A percentile compares a stretch with the other conserved stretches of the same genome.
phyloP scores from a whole-genome alignment of 2,888 invertebrate genomes.

The Cerastoderma edule region DNA sequence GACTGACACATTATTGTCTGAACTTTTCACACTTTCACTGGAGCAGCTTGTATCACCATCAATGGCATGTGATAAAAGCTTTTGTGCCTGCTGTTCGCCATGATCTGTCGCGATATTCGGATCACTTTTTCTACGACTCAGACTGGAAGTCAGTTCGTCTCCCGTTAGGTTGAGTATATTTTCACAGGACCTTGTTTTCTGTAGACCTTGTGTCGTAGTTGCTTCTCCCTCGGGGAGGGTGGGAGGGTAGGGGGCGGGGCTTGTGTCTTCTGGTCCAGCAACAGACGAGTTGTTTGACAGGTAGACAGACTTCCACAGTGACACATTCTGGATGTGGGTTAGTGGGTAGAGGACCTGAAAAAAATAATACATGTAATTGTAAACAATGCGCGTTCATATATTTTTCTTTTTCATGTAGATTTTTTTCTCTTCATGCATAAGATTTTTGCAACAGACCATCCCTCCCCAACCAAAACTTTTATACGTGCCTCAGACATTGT shows the following conservation, averaged over 20 bases:
- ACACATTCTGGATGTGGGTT: slow-evolving; percentile 92
- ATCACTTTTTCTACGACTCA: slow-evolving; percentile 92
- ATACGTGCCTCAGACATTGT: too few relatives aligned
- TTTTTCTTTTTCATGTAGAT: too few relatives aligned
- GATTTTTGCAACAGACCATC: too few relatives aligned
- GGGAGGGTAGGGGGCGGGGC: slow-evolving; percentile 55
- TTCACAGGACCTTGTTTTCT: slow-evolving; percentile 93
- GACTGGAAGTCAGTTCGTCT: slow-evolving; percentile 81
- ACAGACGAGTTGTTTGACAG: slow-evolving; percentile 85
- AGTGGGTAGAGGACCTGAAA: slow-evolving; percentile 93
- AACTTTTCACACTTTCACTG: slow-evolving; percentile 57
- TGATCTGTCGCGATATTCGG: slow-evolving; percentile 87
- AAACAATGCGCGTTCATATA: too few relatives aligned
- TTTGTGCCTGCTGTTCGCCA: slow-evolving; percentile 60
- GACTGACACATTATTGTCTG: slow-evolving; percentile 43
- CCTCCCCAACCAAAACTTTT: too few relatives aligned
- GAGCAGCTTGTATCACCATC: slow-evolving; percentile 61
- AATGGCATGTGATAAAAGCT: slow-evolving; percentile 58
- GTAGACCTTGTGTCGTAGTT: slow-evolving; percentile 56
- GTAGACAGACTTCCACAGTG: slow-evolving; percentile 94
- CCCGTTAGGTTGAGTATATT: slow-evolving; percentile 88
- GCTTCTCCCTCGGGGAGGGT: slow-evolving; percentile 49
- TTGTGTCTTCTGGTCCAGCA: slow-evolving; percentile 72
- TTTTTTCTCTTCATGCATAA: too few relatives aligned
- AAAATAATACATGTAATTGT: slow-evolving; percentile 8